These are phyloP conservation scores for Alloplasta piceator DNA, from an alignment of 2,888 invertebrate species.

Conservation along the genomic window DNA sequence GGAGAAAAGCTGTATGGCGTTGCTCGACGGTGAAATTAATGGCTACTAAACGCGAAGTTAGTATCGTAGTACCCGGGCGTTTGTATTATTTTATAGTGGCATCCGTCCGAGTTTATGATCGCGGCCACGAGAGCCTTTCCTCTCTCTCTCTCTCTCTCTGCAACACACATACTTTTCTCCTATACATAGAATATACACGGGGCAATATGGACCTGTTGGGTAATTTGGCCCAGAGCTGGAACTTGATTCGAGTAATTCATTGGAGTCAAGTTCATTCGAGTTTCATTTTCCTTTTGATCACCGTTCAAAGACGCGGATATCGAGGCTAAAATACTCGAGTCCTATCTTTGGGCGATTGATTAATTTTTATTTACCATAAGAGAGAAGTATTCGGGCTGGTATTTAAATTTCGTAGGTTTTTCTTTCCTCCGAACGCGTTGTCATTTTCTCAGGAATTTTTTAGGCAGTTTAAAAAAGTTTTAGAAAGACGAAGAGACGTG, in stretches of 20 bases:
- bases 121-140: slow-evolving; percentile 46
- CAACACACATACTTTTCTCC: neutral
- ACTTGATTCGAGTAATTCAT: too few species aligned
- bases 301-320: too few species aligned
- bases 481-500: too few species aligned
- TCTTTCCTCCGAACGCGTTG: too few species aligned
- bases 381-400: too few species aligned
- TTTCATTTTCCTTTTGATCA: neutral
- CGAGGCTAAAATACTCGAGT: too few species aligned
- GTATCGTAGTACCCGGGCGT: slow-evolving; percentile 72
- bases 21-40: slow-evolving; percentile 74
- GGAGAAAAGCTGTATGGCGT: slow-evolving; percentile 23
- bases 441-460: too few species aligned
- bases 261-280: neutral
- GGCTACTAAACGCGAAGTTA: slow-evolving; percentile 76
- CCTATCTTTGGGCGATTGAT: too few species aligned
- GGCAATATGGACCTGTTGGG: neutral
- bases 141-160: slow-evolving; percentile 29
- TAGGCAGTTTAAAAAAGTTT: too few species aligned
- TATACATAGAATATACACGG: neutral
- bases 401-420: too few species aligned
- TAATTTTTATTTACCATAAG: too few species aligned
- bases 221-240: too few species aligned
- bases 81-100: slow-evolving; percentile 76
- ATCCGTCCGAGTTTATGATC: slow-evolving; percentile 66